Base-by-base conservation (phyloP, 2,797 vertebrate species). In the Heliangelus exortis region DNA sequence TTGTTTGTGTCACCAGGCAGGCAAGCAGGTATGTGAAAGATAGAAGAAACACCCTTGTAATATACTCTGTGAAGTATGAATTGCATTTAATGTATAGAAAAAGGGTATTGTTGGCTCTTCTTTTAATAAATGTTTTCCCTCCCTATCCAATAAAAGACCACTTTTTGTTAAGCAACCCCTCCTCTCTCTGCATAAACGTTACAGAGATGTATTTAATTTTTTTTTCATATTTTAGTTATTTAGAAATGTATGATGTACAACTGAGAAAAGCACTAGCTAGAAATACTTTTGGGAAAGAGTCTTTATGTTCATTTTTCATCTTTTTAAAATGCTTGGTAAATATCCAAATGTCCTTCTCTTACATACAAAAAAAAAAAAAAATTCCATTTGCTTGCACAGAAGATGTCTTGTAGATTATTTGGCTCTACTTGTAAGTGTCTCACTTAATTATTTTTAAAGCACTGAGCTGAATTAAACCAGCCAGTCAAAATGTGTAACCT, bases 31-130 rank as follows among this genome's bases (percentile, higher is more conserved):
- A 34, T 68, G 50, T 71, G 48, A 84, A 72, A 80, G 43, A 66
- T 10, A 45, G n/a, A 62, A 87, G 45, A 67, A 85, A 76, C n/a
- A 43, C 33, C 89, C 66, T 87, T 96, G 85, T 77, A 75, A 92
- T 88, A 84, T 67, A 93, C 36, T 76, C 33, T 74, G 59, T 93
- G 95, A 92, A 77, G 80, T 87, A 84, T 50, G 17, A 84, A 48
- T 57, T 90, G 55, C 76, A 51, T 96, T 95, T 95, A 78, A 76
- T 92, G 87, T 94, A 81, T 80, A 96, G 87, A 41, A 93, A 79
- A 93, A 91, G 63, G 57, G 31, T 87, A 92, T 78, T 66, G 68
- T 92, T 83, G 57, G 45, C 53, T 89, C 51, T 89, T 72, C 73
- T 92, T 71, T 59, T 29, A 94, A 90, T 91, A 92, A 94, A 89